Conservation (phyloP, 1,140 invertebrate species). For the Pteromalus puparum region DNA sequence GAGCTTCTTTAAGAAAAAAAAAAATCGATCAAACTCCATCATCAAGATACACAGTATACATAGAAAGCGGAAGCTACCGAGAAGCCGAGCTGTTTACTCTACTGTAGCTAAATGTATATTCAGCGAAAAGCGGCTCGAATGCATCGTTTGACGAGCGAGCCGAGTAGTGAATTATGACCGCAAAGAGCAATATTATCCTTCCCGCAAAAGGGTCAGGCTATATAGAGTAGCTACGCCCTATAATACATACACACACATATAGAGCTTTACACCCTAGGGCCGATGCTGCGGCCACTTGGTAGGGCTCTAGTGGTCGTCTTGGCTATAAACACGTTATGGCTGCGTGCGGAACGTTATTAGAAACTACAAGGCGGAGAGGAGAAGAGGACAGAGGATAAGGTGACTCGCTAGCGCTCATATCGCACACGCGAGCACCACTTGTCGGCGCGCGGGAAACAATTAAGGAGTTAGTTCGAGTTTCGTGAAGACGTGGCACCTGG, state of each 20-base stretch:
- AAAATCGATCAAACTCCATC: background rate
- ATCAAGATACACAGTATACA: background rate
- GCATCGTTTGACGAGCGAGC: background rate
- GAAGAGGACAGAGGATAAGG: background rate
- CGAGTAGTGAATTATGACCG: constrained; percentile 28
- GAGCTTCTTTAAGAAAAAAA: background rate
- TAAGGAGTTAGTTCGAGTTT: constrained; percentile 21
- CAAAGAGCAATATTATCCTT: constrained; percentile 37
- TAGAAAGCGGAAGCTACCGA: background rate
- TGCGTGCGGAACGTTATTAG: constrained; percentile 26
- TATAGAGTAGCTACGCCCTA: background rate
- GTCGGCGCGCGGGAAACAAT: constrained; percentile 15
- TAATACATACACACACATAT: background rate
- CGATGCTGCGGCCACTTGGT: background rate
- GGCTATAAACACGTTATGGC: constrained; percentile 26
- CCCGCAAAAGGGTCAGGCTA: background rate
- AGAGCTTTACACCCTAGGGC: background rate
- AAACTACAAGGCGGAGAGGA: constrained; percentile 6
- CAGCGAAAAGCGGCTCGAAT: background rate
- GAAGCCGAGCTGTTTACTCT: background rate
- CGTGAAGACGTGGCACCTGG: background rate
- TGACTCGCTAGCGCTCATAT: background rate
- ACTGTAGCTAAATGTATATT: constrained; percentile 8
- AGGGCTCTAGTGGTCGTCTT: background rate
- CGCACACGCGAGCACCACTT: background rate